Evolutionary conservation across 2,888 invertebrate species (phyloP).

Genomic region (Heliconius charithonia): DNA sequence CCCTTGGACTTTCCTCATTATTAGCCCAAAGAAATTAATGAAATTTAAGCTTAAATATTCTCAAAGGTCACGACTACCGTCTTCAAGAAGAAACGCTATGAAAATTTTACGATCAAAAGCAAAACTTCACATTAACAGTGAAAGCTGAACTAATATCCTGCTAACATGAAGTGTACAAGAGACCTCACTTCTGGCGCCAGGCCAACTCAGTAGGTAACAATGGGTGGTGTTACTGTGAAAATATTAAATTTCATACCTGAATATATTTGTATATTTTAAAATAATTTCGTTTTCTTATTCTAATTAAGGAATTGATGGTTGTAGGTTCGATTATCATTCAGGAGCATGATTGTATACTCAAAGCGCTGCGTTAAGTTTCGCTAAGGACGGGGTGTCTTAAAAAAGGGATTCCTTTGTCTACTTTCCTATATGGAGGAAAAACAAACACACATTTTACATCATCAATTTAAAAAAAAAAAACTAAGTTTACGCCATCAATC

Average conservation of each 20-base stretch:
- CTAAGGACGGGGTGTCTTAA: no score
- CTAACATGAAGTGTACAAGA: constrained; percentile 23
- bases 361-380: no score
- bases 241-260: constrained; percentile 2
- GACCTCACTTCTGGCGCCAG: constrained; percentile 1
- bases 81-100: background rate
- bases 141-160: constrained; percentile 22
- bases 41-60: no score
- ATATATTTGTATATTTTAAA: no score
- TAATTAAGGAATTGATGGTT: background rate
- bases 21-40: no score
- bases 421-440: no score
- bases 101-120: constrained; percentile 17
- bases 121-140: constrained; percentile 12
- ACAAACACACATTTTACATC: no score
- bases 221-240: background rate
- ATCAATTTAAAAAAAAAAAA: no score
- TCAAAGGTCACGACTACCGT: background rate
- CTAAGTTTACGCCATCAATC: no score
- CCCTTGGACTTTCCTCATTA: no score
- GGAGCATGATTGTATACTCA: no score
- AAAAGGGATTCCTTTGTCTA: no score
- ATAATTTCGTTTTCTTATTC: background rate
- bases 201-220: constrained; percentile 5
- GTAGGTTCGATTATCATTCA: background rate